phyloP scores from a whole-genome alignment of 2,113 vertebrate species.

The Daboia siamensis region DNA sequence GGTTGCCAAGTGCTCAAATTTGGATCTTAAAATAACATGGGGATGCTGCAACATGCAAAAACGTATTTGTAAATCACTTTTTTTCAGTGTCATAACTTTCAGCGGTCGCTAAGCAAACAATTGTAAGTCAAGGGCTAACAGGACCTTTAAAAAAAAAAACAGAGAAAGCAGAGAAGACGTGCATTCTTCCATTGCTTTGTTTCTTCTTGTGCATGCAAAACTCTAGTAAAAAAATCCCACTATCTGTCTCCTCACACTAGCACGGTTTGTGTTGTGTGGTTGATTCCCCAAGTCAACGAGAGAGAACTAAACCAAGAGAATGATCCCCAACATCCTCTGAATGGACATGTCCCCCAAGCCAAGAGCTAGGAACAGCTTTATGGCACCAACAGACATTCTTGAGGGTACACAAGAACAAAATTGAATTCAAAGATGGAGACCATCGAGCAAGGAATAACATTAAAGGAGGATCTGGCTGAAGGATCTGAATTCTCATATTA shows the following conservation, averaged over 20 bases:
- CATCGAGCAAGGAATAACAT: not conserved
- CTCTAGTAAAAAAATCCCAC: not conserved
- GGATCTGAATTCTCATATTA: not conserved
- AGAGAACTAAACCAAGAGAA: not conserved
- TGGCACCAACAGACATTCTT: not conserved
- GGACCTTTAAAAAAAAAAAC: not conserved
- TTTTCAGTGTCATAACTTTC: too few relatives aligned
- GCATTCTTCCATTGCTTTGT: too few relatives aligned
- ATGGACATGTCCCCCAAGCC: too few relatives aligned
- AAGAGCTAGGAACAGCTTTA: not conserved
- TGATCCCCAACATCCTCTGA: too few relatives aligned
- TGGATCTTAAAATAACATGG: too few relatives aligned
- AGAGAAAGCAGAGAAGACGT: not conserved
- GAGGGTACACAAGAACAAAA: not conserved
- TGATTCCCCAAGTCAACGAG: not conserved
- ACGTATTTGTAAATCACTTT: too few relatives aligned
- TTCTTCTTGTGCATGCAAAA: not conserved
- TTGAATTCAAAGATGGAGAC: not conserved
- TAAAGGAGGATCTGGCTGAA: not conserved
- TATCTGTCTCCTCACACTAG: not conserved
- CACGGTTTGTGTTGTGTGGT: not conserved
- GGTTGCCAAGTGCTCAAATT: too few relatives aligned
- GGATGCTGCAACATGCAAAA: too few relatives aligned
- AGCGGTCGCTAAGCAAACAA: too few relatives aligned
- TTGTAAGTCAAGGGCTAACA: too few relatives aligned